Evolutionary conservation across 2,888 invertebrate species (phyloP).

Genomic region (Campaea margaritaria): DNA sequence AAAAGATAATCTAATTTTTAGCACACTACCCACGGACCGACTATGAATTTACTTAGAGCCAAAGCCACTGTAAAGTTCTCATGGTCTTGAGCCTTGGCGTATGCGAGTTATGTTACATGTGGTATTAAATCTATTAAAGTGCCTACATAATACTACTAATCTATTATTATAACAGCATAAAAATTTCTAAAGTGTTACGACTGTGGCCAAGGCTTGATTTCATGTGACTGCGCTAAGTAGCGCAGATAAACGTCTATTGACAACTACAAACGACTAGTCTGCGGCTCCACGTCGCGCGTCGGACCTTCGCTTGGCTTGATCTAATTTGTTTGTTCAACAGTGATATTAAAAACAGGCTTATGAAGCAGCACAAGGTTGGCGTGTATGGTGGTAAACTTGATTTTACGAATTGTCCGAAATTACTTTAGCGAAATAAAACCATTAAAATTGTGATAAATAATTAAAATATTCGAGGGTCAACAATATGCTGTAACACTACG

Average conservation of each 20-base stretch:
- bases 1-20: slow-evolving; percentile 42
- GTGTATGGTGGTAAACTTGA: no score
- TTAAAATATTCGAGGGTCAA: no score
- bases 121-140: slow-evolving; percentile 33
- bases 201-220: slow-evolving; percentile 30
- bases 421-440: no score
- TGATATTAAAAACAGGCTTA: not conserved
- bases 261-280: not conserved
- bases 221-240: slow-evolving; percentile 22
- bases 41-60: not conserved
- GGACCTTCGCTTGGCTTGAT: not conserved
- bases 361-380: no score
- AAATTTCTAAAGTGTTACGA: slow-evolving; percentile 34
- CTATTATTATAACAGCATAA: slow-evolving; percentile 38
- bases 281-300: not conserved
- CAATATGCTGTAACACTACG: no score
- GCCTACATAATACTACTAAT: not conserved
- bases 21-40: no score
- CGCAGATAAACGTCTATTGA: not conserved
- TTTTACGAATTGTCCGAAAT: no score
- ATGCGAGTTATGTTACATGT: slow-evolving; percentile 13
- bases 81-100: slow-evolving; percentile 37
- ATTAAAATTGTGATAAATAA: no score
- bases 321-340: not conserved
- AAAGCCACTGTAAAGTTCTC: slow-evolving; percentile 37